Percentiles rank a stretch among this genome's conserved stretches.
phyloP scores from a whole-genome alignment of 2,888 invertebrate genomes.

The Parapristionchus giblindavisi region DNA sequence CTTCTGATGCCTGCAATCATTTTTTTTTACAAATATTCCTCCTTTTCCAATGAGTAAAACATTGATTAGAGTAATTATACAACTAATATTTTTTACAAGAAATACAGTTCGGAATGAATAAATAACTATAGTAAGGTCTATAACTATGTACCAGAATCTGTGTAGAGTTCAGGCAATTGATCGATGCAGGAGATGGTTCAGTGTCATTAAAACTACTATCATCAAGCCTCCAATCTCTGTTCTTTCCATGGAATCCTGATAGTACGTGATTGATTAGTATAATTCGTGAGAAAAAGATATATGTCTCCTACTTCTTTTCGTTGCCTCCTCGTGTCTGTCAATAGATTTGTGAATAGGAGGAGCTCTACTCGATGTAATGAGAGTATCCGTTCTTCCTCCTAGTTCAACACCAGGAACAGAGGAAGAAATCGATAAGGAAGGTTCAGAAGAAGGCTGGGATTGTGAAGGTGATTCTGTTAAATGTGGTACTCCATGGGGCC shows the following conservation, averaged over 20 bases:
- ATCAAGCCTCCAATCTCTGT: conserved; percentile 51
- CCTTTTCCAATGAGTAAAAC: background rate
- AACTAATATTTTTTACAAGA: background rate
- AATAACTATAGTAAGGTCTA: conserved; percentile 3
- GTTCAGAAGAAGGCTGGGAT: too few relatives aligned
- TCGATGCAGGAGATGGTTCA: conserved; percentile 33
- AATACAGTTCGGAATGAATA: background rate
- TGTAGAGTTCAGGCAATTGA: conserved; percentile 40
- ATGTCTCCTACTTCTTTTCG: background rate
- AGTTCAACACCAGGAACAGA: too few relatives aligned
- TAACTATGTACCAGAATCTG: conserved; percentile 47
- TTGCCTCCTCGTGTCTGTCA: background rate
- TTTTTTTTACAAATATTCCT: background rate
- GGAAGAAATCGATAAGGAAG: too few relatives aligned
- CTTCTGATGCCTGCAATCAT: conserved; percentile 15
- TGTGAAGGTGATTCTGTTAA: conserved; percentile 22
- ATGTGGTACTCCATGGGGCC: background rate
- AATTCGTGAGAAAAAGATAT: too few relatives aligned
- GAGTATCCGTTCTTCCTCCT: too few relatives aligned
- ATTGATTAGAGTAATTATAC: background rate
- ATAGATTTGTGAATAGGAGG: conserved; percentile 22
- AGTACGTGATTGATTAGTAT: background rate
- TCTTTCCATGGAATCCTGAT: conserved; percentile 29
- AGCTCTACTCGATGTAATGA: too few relatives aligned
- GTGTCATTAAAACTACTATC: conserved; percentile 54